These are phyloP conservation scores for Leucophenga varia DNA, from an alignment of 1,140 invertebrate genomes.

Conservation along the genomic window DNA sequence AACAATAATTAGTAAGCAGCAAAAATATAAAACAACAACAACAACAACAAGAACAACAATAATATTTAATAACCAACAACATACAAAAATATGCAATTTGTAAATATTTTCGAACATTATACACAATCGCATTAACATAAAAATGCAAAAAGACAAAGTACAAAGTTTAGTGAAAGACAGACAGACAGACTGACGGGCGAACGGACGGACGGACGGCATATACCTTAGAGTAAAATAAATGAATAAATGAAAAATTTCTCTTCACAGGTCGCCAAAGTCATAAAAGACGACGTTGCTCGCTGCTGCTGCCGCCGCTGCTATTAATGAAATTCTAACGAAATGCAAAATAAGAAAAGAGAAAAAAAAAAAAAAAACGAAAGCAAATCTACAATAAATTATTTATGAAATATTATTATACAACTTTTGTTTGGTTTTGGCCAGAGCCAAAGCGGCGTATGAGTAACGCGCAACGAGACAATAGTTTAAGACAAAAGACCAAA, in stretches of 20 bases:
- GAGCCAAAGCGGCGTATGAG: slow-evolving; percentile 15
- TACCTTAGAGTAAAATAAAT: neutral
- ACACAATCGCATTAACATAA: slow-evolving; percentile 55
- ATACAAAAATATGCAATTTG: slow-evolving; percentile 24
- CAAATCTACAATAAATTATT: slow-evolving; percentile 49
- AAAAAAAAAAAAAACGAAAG: slow-evolving; percentile 22
- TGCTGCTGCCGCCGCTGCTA: too few species aligned
- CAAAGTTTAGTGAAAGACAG: slow-evolving; percentile 1
- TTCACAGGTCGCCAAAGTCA: slow-evolving; percentile 36
- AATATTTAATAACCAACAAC: too few species aligned
- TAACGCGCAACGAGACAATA: slow-evolving; percentile 8
- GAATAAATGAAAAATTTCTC: neutral
- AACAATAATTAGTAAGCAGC: slow-evolving; percentile 46
- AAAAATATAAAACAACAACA: too few species aligned
- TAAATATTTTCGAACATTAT: slow-evolving; percentile 12
- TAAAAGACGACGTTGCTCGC: too few species aligned
- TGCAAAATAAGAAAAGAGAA: slow-evolving; percentile 20
- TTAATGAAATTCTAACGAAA: slow-evolving; percentile 50
- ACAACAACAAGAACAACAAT: slow-evolving; percentile 25
- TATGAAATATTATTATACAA: slow-evolving; percentile 28
- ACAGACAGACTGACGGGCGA: neutral
- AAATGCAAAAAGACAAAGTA: slow-evolving; percentile 33
- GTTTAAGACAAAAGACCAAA: too few species aligned
- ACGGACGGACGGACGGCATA: neutral
- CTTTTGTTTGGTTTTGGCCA: neutral